Percentiles rank a stretch among this genome's conserved stretches.
Conservation (phyloP, 1,140 invertebrate species). For the Drosophila insularis region DNA sequence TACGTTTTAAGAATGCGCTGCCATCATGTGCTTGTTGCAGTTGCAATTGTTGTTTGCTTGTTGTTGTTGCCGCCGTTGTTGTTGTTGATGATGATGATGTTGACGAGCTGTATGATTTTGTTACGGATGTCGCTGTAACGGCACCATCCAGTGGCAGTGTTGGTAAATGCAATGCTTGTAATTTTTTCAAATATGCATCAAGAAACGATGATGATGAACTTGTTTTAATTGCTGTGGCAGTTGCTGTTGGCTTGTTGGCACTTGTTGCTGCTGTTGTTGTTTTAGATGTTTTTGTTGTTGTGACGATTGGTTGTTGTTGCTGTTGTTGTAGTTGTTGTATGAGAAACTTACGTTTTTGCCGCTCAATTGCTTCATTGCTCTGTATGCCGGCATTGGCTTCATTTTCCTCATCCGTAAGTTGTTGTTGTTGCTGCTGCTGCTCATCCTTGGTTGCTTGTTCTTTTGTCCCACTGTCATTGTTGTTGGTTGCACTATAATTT, state of each 20-base stretch:
- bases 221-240: conserved; percentile 44
- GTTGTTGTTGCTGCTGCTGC: conserved; percentile 47
- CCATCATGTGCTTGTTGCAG: conserved; percentile 48
- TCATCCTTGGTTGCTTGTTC: conserved; percentile 43
- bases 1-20: conserved; percentile 77
- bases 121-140: conserved; percentile 66
- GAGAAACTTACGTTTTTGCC: conserved; percentile 82
- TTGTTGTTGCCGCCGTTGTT: conserved; percentile 36
- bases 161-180: conserved; percentile 72
- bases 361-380: conserved; percentile 81
- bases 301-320: conserved; percentile 41
- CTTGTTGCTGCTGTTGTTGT: conserved; percentile 41
- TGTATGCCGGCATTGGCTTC: conserved; percentile 73
- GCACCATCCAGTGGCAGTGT: conserved; percentile 66
- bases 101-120: conserved; percentile 58
- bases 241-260: conserved; percentile 7
- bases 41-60: conserved; percentile 33
- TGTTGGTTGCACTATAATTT: conserved; percentile 80
- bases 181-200: conserved; percentile 76
- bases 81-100: conserved; percentile 32
- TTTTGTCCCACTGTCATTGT: conserved; percentile 36
- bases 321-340: conserved; percentile 53
- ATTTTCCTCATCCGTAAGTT: conserved; percentile 63
- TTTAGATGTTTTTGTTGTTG: conserved; percentile 48
- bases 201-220: conserved; percentile 66